Conservation (phyloP, 2,888 invertebrate genomes). For the Philaethria dido region DNA sequence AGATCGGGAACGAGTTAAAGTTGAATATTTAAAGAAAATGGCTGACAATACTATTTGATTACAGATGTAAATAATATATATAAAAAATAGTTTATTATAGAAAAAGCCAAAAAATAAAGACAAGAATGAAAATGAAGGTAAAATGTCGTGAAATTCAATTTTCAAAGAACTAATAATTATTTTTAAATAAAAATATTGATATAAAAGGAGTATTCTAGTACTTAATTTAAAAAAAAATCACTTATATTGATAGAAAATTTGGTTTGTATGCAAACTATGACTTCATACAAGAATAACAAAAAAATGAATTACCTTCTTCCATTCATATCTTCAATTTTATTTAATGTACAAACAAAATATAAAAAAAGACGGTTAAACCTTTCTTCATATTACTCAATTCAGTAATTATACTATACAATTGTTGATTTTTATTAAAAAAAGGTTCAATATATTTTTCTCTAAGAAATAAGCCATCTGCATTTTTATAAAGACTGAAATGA, state of each 20-base stretch:
- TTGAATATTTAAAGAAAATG: slow-evolving; percentile 79
- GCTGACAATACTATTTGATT: slow-evolving; percentile 35
- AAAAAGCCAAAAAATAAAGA: background rate
- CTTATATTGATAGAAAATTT: background rate
- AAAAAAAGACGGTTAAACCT: background rate
- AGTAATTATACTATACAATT: background rate
- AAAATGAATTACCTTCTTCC: no score
- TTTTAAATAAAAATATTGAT: no score
- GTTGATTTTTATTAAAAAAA: background rate
- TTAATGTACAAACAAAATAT: background rate
- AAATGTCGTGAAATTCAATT: no score
- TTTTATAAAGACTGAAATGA: background rate
- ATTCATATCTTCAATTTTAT: background rate
- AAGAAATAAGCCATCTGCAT: slow-evolving; percentile 3
- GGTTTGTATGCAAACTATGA: no score
- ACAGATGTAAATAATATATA: slow-evolving; percentile 4
- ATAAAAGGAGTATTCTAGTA: no score
- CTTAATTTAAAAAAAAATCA: no score
- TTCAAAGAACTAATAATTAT: no score
- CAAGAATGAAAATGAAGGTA: background rate
- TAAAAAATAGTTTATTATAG: background rate
- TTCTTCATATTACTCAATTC: background rate
- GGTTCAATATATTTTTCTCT: background rate
- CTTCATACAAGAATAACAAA: no score
- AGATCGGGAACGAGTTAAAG: slow-evolving; percentile 87